phyloP scores from a whole-genome alignment of 2,888 invertebrate genomes.

The Standfussiana lucernea region DNA sequence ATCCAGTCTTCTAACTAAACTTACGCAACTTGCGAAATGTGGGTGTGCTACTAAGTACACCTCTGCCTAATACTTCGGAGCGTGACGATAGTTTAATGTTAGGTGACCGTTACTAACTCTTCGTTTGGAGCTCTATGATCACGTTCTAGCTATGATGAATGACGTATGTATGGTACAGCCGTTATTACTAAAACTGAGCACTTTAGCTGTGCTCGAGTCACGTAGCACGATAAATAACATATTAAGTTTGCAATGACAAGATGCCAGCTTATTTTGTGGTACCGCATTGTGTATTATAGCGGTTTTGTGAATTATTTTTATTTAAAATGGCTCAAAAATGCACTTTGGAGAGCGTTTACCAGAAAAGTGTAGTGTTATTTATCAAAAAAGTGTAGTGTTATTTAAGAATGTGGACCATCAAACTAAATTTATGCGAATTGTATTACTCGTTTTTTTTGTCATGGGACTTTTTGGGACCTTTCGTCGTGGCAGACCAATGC shows the following conservation, averaged over 20 bases:
- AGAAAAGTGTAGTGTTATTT: too few relatives aligned
- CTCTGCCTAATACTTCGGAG: neutral
- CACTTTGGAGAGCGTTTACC: neutral
- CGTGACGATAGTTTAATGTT: neutral
- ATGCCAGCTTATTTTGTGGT: conserved; percentile 10
- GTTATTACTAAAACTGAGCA: conserved; percentile 33
- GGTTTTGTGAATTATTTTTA: neutral
- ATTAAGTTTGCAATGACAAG: conserved; percentile 47
- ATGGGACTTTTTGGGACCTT: too few relatives aligned
- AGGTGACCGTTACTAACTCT: neutral
- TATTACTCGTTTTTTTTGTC: too few relatives aligned
- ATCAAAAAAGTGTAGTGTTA: too few relatives aligned
- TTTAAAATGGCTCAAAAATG: neutral
- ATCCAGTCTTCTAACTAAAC: too few relatives aligned
- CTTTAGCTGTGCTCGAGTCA: conserved; percentile 31
- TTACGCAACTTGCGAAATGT: neutral
- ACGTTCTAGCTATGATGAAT: conserved; percentile 6
- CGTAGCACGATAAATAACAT: conserved; percentile 57
- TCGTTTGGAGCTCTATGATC: neutral
- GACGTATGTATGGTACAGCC: conserved; percentile 20
- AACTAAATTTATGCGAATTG: too few relatives aligned
- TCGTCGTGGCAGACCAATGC: too few relatives aligned
- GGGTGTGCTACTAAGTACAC: neutral
- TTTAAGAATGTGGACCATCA: too few relatives aligned
- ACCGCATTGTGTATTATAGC: neutral